Conservation (phyloP, 2,113 vertebrate genomes). For the Cepphus grylle region DNA sequence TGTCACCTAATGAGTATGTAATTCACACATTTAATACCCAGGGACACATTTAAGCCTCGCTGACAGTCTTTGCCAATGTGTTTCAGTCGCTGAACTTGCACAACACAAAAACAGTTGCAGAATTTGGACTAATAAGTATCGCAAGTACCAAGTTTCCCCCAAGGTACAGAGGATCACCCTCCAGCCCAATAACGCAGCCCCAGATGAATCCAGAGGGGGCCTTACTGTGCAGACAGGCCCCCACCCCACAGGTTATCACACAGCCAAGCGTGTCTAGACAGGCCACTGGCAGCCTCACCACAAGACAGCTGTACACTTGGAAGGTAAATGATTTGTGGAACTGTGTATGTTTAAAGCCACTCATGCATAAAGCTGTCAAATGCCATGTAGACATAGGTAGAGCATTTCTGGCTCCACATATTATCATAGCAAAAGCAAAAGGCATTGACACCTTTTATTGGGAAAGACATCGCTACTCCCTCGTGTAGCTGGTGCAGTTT, state of each 20-base stretch:
- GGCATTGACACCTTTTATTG: not conserved
- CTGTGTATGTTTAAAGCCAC: not conserved
- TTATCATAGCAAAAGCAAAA: not conserved
- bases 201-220: not conserved
- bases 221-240: not conserved
- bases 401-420: not conserved
- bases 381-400: not conserved
- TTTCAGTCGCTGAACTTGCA: not conserved
- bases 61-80: not conserved
- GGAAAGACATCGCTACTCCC: not conserved
- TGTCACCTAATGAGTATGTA: not conserved
- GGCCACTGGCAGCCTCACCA: not conserved
- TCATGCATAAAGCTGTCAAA: conserved; percentile 29
- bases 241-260: not conserved
- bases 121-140: fast-evolving
- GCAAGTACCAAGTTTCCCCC: not conserved
- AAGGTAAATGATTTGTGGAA: not conserved
- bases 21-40: not conserved
- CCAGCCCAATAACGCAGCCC: not conserved
- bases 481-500: not conserved
- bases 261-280: not conserved
- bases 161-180: not conserved
- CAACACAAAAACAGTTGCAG: not conserved
- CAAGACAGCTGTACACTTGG: not conserved
- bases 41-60: not conserved